Conservation (phyloP, 2,797 vertebrate genomes). For the Malacoraja senta region DNA sequence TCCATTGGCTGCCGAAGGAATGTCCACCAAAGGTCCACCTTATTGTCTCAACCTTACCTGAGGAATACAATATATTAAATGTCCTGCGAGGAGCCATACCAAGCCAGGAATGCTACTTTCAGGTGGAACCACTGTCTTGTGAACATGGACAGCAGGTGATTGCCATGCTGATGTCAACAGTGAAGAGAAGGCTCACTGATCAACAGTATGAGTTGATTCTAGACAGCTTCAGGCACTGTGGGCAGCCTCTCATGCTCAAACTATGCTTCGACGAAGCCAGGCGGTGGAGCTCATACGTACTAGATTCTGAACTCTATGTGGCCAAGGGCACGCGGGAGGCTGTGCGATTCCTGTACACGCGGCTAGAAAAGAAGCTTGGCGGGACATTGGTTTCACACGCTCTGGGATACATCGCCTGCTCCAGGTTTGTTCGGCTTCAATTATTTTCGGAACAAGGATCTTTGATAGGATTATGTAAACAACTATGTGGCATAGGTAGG, state of each 20-base stretch:
- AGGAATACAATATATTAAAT: conserved; percentile 47
- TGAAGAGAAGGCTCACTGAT: conserved; percentile 47
- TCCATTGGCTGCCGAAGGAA: conserved; percentile 61
- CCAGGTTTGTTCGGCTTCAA: conserved; percentile 50
- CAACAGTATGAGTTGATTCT: conserved; percentile 54
- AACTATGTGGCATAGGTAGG: too few relatives aligned
- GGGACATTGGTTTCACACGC: conserved; percentile 56
- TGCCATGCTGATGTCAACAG: conserved; percentile 49
- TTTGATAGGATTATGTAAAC: too few relatives aligned
- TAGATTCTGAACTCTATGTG: conserved; percentile 45
- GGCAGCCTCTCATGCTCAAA: conserved; percentile 61
- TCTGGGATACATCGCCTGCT: conserved; percentile 64
- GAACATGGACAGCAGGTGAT: conserved; percentile 57
- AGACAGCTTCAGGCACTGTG: conserved; percentile 52
- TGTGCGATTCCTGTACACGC: conserved; percentile 53
- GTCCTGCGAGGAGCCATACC: conserved; percentile 44
- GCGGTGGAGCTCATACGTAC: conserved; percentile 61
- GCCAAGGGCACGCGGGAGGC: conserved; percentile 54
- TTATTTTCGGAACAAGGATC: background rate
- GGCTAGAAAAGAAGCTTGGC: conserved; percentile 65
- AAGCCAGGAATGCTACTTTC: conserved; percentile 50
- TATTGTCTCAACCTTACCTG: conserved; percentile 55
- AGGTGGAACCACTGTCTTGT: conserved; percentile 53
- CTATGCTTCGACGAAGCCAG: conserved; percentile 60
- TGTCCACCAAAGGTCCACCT: conserved; percentile 64